Percentiles rank a stretch among this genome's conserved stretches.
phyloP scores from a whole-genome alignment of 2,888 invertebrate genomes.

The Graphium colonna region DNA sequence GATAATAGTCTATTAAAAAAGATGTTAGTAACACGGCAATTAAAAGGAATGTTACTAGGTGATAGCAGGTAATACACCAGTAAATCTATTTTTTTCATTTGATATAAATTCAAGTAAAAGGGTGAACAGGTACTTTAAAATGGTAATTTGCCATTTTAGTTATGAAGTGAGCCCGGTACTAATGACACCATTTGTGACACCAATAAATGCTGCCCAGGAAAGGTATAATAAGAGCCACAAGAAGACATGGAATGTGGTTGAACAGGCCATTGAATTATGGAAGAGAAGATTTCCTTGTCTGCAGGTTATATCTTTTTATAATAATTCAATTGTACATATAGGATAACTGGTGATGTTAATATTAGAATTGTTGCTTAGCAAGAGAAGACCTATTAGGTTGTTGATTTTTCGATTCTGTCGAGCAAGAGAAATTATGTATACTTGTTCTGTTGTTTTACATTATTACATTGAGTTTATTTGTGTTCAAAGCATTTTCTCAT shows the following conservation, averaged over 20 bases:
- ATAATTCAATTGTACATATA: no score
- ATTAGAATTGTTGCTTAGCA: no score
- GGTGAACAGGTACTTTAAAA: no score
- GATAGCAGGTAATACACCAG: background rate
- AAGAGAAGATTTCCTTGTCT: constrained; percentile 28
- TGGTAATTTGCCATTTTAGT: background rate
- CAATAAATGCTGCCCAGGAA: constrained; percentile 20
- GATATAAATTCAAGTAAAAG: no score
- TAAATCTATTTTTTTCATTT: background rate
- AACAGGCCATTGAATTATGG: constrained; percentile 30
- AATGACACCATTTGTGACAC: constrained; percentile 25
- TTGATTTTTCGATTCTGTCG: no score
- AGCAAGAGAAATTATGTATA: no score
- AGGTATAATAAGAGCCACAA: constrained; percentile 28
- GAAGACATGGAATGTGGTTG: constrained; percentile 29
- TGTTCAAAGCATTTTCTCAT: no score
- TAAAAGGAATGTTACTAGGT: constrained; percentile 18
- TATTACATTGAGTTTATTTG: no score
- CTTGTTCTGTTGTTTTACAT: no score
- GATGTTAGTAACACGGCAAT: constrained; percentile 6
- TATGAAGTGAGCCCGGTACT: background rate
- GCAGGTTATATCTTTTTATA: background rate
- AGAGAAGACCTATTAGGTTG: no score
- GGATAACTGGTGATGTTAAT: no score
- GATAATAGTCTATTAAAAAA: constrained; percentile 15